Conservation (phyloP, 2,797 vertebrate genomes). For the Caiman crocodilus region DNA sequence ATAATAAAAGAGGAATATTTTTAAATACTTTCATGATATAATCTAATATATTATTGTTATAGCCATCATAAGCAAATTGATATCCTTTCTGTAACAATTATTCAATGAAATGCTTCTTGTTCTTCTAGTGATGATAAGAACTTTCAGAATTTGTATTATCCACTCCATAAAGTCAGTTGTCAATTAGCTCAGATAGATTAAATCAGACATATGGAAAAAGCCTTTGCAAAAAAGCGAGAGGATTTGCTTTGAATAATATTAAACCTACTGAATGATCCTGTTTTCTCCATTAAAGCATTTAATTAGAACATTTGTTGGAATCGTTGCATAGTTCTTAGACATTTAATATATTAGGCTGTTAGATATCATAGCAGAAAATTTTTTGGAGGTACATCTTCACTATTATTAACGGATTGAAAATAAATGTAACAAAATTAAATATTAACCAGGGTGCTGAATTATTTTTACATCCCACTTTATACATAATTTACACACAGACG, state of each 20-base stretch:
- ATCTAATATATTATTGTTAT: background rate
- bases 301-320: slow-evolving; percentile 59
- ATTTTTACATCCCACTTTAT: slow-evolving; percentile 56
- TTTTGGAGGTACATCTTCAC: slow-evolving; percentile 71
- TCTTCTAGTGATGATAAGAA: background rate
- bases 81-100: background rate
- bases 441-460: slow-evolving; percentile 33
- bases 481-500: slow-evolving; percentile 56
- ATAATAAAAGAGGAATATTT: background rate
- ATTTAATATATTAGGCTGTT: slow-evolving; percentile 73
- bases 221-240: background rate
- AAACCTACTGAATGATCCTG: slow-evolving; percentile 40
- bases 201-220: background rate
- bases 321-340: slow-evolving; percentile 54
- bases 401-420: slow-evolving; percentile 74
- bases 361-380: slow-evolving; percentile 74
- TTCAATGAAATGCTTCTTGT: background rate
- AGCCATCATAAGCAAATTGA: background rate
- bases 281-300: slow-evolving; percentile 56
- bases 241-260: slow-evolving; percentile 7
- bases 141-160: background rate
- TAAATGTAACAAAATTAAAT: slow-evolving; percentile 67
- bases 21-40: background rate
- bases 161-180: background rate
- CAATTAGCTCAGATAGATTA: background rate